Conservation (phyloP, 2,888 invertebrate genomes). For the Caenorhabditis sp. region DNA sequence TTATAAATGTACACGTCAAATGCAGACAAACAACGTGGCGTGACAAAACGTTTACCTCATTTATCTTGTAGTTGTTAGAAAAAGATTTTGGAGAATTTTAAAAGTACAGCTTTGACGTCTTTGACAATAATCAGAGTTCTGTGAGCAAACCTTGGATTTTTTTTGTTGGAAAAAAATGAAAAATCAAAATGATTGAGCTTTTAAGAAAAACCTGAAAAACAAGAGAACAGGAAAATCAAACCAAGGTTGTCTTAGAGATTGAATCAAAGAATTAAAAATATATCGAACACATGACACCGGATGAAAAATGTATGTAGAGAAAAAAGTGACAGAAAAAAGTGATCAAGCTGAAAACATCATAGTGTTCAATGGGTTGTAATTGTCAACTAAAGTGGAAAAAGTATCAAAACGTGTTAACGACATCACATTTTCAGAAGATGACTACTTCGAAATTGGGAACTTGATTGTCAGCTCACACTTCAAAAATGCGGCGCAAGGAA, state of each 20-base stretch:
- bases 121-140: too few species aligned
- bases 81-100: too few species aligned
- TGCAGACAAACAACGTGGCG: background rate
- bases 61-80: background rate
- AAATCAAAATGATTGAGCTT: too few species aligned
- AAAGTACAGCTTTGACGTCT: too few species aligned
- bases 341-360: background rate
- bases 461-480: conserved; percentile 80
- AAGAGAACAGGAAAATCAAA: conserved; percentile 4
- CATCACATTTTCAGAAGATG: conserved; percentile 69
- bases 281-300: conserved; percentile 2
- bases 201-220: background rate
- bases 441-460: conserved; percentile 82
- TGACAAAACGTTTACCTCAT: background rate
- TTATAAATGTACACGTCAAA: conserved; percentile 24
- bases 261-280: too few species aligned
- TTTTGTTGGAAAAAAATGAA: too few species aligned
- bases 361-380: background rate
- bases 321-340: background rate
- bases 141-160: too few species aligned
- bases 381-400: too few species aligned
- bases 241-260: background rate
- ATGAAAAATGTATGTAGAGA: background rate
- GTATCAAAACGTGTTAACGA: background rate
- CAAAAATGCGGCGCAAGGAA: conserved; percentile 72